These are phyloP conservation scores for Dipodomys stephensi DNA, from an alignment of 2,113 vertebrate species.

Conservation along the genomic window DNA sequence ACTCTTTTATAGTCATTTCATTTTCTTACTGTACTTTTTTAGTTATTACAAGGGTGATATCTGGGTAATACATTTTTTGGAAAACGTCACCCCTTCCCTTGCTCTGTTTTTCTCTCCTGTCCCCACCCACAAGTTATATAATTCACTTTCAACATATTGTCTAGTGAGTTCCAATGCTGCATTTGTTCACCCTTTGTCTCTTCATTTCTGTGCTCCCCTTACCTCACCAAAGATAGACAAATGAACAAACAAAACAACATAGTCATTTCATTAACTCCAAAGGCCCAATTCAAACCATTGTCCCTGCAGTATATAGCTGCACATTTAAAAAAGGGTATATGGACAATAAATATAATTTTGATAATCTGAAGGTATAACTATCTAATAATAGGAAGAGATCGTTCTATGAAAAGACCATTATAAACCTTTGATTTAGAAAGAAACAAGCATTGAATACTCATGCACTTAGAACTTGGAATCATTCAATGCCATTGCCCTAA, in stretches of 20 bases:
- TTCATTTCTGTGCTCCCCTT: too few relatives aligned
- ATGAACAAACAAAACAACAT: too few relatives aligned
- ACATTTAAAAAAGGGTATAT: conserved; percentile 37
- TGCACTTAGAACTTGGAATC: neutral
- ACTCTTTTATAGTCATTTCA: conserved; percentile 14
- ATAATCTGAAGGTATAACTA: conserved; percentile 3
- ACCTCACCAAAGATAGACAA: too few relatives aligned
- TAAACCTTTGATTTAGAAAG: conserved; percentile 20
- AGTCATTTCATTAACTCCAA: conserved; percentile 46
- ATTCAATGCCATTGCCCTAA: conserved; percentile 14
- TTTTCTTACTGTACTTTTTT: neutral
- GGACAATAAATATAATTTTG: conserved; percentile 41
- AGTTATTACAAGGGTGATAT: too few relatives aligned
- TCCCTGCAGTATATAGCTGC: neutral
- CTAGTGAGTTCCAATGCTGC: too few relatives aligned
- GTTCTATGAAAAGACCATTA: neutral
- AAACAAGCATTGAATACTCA: conserved; percentile 10
- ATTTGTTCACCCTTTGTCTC: too few relatives aligned
- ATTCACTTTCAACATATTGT: too few relatives aligned
- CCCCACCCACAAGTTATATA: too few relatives aligned
- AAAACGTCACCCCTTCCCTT: too few relatives aligned
- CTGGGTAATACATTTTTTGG: too few relatives aligned
- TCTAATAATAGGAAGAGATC: conserved; percentile 7
- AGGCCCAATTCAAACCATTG: neutral
- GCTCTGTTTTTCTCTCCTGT: too few relatives aligned